phyloP scores from a whole-genome alignment of 2,113 vertebrate genomes.

The Peromyscus polionotus region DNA sequence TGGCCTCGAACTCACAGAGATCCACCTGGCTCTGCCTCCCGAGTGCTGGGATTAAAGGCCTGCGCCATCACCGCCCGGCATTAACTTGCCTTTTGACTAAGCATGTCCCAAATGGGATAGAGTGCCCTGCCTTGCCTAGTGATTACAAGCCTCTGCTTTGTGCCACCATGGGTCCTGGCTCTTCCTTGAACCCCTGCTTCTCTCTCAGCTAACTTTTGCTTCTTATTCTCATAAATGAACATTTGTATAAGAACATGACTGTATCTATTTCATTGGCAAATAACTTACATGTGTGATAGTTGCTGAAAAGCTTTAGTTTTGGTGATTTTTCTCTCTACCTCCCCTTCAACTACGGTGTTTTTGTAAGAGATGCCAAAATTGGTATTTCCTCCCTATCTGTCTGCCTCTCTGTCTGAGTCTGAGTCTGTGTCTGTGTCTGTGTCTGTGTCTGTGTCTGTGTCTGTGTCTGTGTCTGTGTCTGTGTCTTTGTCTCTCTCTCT shows the following conservation, averaged over 20 bases:
- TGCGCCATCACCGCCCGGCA: no score
- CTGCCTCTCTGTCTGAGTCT: no score
- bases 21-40: no score
- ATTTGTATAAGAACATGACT: not conserved
- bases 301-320: not conserved
- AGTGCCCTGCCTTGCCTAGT: not conserved
- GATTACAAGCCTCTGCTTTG: not conserved
- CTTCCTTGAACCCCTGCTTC: not conserved
- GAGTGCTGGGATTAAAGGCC: no score
- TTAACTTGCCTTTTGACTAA: not conserved
- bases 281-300: not conserved
- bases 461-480: no score
- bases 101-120: not conserved
- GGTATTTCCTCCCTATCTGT: not conserved
- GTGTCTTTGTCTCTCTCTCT: not conserved
- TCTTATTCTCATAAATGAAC: not conserved
- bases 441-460: not conserved
- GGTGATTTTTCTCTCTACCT: not conserved
- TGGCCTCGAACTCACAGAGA: no score
- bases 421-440: no score
- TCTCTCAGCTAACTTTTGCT: not conserved
- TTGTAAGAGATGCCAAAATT: not conserved
- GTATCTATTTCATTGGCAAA: not conserved
- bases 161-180: accelerated
- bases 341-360: not conserved